These are phyloP conservation scores for Pentalonia nigronervosa DNA, from an alignment of 1,140 invertebrate genomes.

Conservation along the genomic window DNA sequence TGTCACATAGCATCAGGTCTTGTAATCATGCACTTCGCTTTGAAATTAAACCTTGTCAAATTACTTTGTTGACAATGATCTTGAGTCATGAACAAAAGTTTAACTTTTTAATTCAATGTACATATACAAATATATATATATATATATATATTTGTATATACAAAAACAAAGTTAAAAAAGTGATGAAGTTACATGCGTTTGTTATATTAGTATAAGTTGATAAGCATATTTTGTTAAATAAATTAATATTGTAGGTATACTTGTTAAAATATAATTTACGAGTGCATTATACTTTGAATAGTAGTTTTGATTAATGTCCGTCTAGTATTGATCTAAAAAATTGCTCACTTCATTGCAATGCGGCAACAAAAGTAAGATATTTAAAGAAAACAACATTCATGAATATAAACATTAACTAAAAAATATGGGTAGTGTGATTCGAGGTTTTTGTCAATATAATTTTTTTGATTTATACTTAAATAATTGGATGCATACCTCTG, in stretches of 20 bases:
- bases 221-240: background rate
- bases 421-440: background rate
- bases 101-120: background rate
- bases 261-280: background rate
- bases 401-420: background rate
- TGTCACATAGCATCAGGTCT: background rate
- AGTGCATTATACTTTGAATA: background rate
- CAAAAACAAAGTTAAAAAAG: background rate
- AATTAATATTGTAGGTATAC: background rate
- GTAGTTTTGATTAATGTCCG: too few species aligned
- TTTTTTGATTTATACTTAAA: background rate
- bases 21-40: background rate
- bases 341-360: background rate
- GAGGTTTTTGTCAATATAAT: background rate
- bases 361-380: background rate
- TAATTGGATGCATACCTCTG: background rate
- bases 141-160: background rate
- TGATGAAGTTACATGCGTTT: background rate
- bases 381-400: background rate
- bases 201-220: background rate
- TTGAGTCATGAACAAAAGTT: background rate
- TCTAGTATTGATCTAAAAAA: too few species aligned
- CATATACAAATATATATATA: background rate
- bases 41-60: background rate
- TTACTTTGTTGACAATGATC: background rate